A percentile compares a stretch with the other conserved stretches of the same genome.
Conservation (phyloP, 2,113 vertebrate species). For the Gadus macrocephalus region DNA sequence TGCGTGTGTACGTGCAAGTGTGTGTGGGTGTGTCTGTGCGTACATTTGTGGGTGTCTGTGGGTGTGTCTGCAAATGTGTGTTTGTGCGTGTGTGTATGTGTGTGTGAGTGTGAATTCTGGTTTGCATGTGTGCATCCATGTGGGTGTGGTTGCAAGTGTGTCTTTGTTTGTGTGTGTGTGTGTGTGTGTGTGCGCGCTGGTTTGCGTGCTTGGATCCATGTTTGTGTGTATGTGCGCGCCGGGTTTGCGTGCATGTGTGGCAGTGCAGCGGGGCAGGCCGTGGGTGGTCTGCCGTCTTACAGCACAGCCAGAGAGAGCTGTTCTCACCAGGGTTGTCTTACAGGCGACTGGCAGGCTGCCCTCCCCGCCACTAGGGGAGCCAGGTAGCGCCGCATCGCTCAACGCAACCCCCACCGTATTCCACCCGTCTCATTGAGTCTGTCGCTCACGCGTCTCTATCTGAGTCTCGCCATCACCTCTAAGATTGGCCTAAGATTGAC, state of each 20-base stretch:
- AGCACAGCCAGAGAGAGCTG: slow-evolving; percentile 28
- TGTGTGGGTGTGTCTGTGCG: not conserved
- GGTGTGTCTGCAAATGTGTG: not conserved
- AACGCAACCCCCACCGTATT: slow-evolving; percentile 5
- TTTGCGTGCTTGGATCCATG: not conserved
- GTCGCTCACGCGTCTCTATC: no score
- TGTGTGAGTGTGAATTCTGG: not conserved
- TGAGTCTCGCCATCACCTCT: no score
- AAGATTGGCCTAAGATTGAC: no score
- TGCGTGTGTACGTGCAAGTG: not conserved
- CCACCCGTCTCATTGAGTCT: no score
- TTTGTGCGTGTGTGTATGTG: not conserved
- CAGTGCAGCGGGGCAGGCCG: slow-evolving; percentile 2
- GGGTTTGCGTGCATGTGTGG: no score
- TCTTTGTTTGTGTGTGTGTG: no score
- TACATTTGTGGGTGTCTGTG: not conserved
- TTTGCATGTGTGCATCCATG: no score
- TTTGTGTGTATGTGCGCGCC: no score
- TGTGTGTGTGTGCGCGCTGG: not conserved
- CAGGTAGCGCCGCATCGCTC: slow-evolving; percentile 16
- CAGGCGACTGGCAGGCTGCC: slow-evolving; percentile 37
- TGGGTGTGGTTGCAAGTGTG: no score
- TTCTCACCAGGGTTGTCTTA: slow-evolving; percentile 67
- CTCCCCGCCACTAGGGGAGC: slow-evolving; percentile 3
- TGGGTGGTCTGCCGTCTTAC: slow-evolving; percentile 32